Evolutionary conservation across 53 echinoderm and acorn worm species (phyloP), one percentile per base, ranked within the genome.

Genomic region (Mesocentrotus franciscanus): DNA sequence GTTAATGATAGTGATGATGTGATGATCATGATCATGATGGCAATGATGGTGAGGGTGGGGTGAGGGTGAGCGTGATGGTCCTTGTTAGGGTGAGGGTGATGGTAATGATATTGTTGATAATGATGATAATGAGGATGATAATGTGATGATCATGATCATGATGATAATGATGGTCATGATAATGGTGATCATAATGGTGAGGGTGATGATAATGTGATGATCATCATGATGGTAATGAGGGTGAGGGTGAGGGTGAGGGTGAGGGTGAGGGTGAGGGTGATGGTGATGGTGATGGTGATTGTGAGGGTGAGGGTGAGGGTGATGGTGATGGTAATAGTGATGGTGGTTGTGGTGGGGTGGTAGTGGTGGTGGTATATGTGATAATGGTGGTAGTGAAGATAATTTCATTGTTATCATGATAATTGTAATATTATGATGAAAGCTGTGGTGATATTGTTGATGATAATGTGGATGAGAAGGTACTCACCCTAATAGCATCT

Each of bases 401-500:
- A 49, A 49, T 49, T 49, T 49, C 49, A 49, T 49, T 4, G 49
- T 49, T 49, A 49, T 49, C 49, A 49, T 49, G 6, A 49, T 49
- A 49, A 49, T 49, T 3, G 49, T 49, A 49, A 49, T 49, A 49
- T 4, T 49, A 49, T 49, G 49, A 49, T 49, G 49, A 49, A 49
- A 49, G 49, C 6, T 49, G 49, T 49, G 49, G 6, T 49, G 6
- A 49, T 49, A 49, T 49, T 49, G 49, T 0, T 49, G 49, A 49
- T 49, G 49, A 49, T 49, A 4, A 49, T 49, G 49, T 49, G 49
- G 49, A 49, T 49, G 49, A 78, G 78, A 78, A 34, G 26, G 29
- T 13, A 17, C 92, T 79, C 20, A 81, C 93, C 93, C 60, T 93
- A 32, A 93, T 61, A 10, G 93, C 93, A 81, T 81, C 93, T 81